phyloP scores from a whole-genome alignment of 92 coral and sea anemone genomes.

The Phenganax stokvisi region DNA sequence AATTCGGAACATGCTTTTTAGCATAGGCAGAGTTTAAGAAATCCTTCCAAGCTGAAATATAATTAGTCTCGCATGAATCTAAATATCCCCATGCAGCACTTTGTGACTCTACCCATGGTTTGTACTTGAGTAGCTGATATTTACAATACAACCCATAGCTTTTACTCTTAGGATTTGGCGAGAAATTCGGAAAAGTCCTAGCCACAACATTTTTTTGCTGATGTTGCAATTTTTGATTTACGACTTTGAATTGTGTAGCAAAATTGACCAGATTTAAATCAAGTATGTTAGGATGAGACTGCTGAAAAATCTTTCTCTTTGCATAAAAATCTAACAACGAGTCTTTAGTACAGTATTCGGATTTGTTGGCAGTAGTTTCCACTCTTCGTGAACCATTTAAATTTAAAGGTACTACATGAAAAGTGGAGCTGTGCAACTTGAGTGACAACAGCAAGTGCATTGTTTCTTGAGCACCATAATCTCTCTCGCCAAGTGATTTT shows the following conservation, averaged over 20 bases:
- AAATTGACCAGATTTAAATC: constrained; percentile 13
- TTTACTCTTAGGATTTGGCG: constrained; percentile 9
- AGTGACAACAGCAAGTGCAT: constrained; percentile 60
- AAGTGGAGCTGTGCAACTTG: constrained; percentile 26
- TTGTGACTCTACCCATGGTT: constrained; percentile 7
- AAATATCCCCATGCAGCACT: constrained; percentile 11
- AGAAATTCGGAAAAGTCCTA: constrained; percentile 2
- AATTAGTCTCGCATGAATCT: background rate
- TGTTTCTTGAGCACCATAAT: constrained; percentile 60
- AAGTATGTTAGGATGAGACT: background rate
- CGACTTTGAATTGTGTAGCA: background rate
- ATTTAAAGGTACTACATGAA: constrained; percentile 50
- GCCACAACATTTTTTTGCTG: constrained; percentile 13
- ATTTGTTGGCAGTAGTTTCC: constrained; percentile 16
- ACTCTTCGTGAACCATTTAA: constrained; percentile 57
- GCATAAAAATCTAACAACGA: constrained; percentile 59
- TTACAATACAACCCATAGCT: background rate
- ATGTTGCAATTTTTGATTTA: constrained; percentile 8
- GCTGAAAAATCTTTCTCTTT: constrained; percentile 19
- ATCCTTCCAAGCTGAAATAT: constrained; percentile 7
- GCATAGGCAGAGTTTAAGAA: constrained; percentile 10
- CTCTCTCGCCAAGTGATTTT: constrained; percentile 58
- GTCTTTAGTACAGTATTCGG: constrained; percentile 37
- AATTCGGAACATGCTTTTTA: constrained; percentile 11
- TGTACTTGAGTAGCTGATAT: constrained; percentile 18